These are phyloP conservation scores for Forbesichthys agassizii DNA, from an alignment of 2,113 vertebrate genomes.

Conservation along the genomic window DNA sequence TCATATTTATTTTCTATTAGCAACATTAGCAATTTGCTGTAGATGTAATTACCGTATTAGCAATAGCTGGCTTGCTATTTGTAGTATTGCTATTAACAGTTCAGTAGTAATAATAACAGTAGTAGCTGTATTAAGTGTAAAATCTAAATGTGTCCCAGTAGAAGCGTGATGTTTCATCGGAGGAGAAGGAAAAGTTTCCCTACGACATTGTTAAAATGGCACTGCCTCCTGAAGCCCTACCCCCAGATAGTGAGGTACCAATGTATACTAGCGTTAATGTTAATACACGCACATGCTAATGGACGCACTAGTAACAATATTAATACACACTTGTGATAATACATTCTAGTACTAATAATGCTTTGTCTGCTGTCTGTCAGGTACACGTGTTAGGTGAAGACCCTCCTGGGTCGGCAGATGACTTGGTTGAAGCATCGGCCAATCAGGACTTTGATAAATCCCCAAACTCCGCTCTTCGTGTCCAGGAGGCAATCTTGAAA, in stretches of 20 bases:
- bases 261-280: background rate
- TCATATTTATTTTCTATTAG: too few species aligned
- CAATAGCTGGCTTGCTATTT: too few species aligned
- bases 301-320: background rate
- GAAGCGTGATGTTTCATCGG: conserved; percentile 90
- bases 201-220: conserved; percentile 75
- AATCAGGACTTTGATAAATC: conserved; percentile 73
- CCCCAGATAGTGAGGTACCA: conserved; percentile 52
- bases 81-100: background rate
- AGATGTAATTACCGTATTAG: too few species aligned
- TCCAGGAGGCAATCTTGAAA: conserved; percentile 95
- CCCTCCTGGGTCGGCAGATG: conserved; percentile 45
- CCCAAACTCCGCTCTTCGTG: conserved; percentile 74
- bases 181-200: conserved; percentile 79
- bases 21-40: too few species aligned
- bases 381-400: conserved; percentile 89
- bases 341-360: too few species aligned
- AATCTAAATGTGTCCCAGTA: conserved; percentile 54
- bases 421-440: conserved; percentile 54
- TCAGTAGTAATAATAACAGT: background rate
- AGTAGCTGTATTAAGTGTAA: background rate
- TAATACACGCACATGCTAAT: background rate
- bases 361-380: background rate
- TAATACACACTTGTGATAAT: too few species aligned
- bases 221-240: conserved; percentile 68